Conservation (phyloP, 1,140 invertebrate species). For the Pteromalus puparum region DNA sequence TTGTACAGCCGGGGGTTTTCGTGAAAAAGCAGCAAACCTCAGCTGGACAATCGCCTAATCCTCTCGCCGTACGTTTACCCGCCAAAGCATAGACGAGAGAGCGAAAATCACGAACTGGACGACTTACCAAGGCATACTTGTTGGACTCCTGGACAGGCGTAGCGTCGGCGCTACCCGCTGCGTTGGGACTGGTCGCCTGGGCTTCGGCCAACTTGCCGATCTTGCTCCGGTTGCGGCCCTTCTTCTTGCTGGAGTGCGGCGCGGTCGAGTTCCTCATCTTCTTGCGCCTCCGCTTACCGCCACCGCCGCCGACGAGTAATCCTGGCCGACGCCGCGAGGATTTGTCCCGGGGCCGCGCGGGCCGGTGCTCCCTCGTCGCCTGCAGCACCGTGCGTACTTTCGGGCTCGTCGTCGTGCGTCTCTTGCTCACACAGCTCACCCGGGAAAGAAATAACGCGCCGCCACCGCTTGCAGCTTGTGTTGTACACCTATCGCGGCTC, state of each 20-base stretch:
- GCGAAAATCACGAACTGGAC: not conserved
- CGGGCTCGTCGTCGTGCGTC: not conserved
- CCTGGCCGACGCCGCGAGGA: conserved; percentile 42
- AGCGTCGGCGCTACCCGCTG: conserved; percentile 59
- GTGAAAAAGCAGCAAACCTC: not conserved
- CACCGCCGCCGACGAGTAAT: conserved; percentile 34
- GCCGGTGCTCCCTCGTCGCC: conserved; percentile 23
- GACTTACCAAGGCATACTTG: conserved; percentile 68
- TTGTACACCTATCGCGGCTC: no score
- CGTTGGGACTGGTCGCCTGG: not conserved
- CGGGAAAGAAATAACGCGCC: not conserved
- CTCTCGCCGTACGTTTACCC: not conserved
- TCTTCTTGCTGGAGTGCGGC: conserved; percentile 70
- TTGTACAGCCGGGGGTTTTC: not conserved
- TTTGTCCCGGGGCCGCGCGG: conserved; percentile 28
- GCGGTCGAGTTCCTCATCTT: conserved; percentile 64
- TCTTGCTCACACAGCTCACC: not conserved
- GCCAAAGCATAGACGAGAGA: not conserved
- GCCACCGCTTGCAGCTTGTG: not conserved
- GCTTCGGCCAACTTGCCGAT: conserved; percentile 32
- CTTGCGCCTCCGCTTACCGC: conserved; percentile 16
- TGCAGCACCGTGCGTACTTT: conserved; percentile 39
- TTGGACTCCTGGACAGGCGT: conserved; percentile 65
- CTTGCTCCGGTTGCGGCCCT: conserved; percentile 68
- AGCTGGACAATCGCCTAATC: no score